A percentile compares a stretch with the other conserved stretches of the same genome.
phyloP scores from a whole-genome alignment of 2,113 vertebrate species.

The Leucopsar rothschildi region DNA sequence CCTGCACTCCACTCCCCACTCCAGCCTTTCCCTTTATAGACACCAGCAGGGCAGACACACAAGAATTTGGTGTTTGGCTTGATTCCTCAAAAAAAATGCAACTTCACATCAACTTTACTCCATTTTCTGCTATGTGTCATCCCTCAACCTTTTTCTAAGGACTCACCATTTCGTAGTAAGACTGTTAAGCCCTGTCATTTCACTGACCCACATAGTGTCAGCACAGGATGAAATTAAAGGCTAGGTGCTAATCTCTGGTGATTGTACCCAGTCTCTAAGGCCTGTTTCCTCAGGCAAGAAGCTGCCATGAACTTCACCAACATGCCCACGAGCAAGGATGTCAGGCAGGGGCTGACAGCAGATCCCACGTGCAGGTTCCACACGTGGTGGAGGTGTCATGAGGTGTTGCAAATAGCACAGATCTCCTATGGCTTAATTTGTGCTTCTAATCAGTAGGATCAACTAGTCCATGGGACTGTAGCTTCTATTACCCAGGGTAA shows the following conservation, averaged over 20 bases:
- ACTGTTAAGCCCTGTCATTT: neutral
- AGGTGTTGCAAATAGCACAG: neutral
- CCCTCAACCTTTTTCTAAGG: neutral
- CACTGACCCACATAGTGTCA: neutral
- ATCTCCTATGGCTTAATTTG: neutral
- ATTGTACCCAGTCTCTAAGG: neutral
- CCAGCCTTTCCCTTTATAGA: neutral
- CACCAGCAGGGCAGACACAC: neutral
- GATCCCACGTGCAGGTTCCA: neutral
- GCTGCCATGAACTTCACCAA: neutral
- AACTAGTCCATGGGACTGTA: neutral
- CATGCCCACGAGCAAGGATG: neutral
- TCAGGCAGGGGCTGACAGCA: neutral
- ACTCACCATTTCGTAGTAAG: neutral
- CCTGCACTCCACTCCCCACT: neutral
- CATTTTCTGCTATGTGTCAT: neutral
- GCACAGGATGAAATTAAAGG: neutral
- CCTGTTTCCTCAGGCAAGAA: neutral
- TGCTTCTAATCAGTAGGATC: neutral
- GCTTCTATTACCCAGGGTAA: neutral
- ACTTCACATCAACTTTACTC: neutral
- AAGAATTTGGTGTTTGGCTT: neutral
- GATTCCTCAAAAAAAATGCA: neutral
- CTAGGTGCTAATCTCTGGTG: neutral
- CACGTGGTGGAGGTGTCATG: accelerated